Conservation (phyloP, 1,140 invertebrate species). For the Rhyzopertha dominica region DNA sequence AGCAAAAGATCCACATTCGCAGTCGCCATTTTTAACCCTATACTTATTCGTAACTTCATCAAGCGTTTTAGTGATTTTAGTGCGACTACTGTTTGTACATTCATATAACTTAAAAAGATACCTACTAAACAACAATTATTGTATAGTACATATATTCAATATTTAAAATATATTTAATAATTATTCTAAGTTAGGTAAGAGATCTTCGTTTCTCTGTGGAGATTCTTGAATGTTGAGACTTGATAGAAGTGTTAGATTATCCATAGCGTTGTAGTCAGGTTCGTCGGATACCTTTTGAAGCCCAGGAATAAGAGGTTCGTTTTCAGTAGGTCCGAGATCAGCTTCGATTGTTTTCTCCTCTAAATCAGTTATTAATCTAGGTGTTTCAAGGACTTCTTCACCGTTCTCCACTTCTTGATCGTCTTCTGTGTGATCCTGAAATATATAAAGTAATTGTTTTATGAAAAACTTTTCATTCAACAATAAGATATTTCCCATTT, state of each 20-base stretch:
- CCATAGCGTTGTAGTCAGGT: slow-evolving; percentile 43
- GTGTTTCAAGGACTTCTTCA: slow-evolving; percentile 33
- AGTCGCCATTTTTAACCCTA: too few species aligned
- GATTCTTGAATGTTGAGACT: slow-evolving; percentile 36
- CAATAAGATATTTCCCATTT: too few species aligned
- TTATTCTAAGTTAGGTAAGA: slow-evolving; percentile 4
- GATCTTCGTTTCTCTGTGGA: slow-evolving; percentile 12
- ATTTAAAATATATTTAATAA: slow-evolving; percentile 7
- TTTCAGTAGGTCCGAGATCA: slow-evolving; percentile 8
- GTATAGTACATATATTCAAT: too few species aligned
- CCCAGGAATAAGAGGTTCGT: slow-evolving; percentile 27
- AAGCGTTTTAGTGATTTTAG: too few species aligned
- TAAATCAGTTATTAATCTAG: slow-evolving; percentile 14
- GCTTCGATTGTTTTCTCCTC: slow-evolving; percentile 12
- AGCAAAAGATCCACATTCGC: too few species aligned
- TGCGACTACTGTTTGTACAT: too few species aligned
- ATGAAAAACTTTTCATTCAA: too few species aligned
- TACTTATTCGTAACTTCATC: too few species aligned
- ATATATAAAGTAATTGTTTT: slow-evolving; percentile 1
- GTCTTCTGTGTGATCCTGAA: slow-evolving; percentile 32
- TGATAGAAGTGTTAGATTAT: slow-evolving; percentile 40
- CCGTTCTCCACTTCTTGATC: slow-evolving; percentile 39
- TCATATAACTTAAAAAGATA: too few species aligned
- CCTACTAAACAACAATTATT: too few species aligned
- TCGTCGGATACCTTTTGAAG: slow-evolving; percentile 24